Percentiles rank a stretch among this genome's conserved stretches.
Evolutionary conservation across 2,888 invertebrate species (phyloP).

Genomic region (Lucinisca nassula): DNA sequence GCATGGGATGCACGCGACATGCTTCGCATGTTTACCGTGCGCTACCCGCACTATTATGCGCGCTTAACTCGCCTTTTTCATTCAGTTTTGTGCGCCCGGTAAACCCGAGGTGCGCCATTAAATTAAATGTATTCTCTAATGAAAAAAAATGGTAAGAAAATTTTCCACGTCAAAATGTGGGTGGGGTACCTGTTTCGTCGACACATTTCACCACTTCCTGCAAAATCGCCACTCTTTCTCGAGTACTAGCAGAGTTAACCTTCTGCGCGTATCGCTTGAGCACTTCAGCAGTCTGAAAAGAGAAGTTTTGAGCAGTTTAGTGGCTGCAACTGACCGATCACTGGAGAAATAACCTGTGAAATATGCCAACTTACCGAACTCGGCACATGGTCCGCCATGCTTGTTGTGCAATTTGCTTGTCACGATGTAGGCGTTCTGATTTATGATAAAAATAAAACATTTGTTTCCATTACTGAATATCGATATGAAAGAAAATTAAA

Average conservation of each 20-base stretch:
- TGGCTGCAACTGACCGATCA: background rate
- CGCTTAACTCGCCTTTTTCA: too few species aligned
- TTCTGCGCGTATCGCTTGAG: conserved; percentile 84
- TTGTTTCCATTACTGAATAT: too few species aligned
- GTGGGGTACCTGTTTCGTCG: conserved; percentile 76
- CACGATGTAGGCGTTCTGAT: background rate
- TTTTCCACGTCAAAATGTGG: conserved; percentile 2
- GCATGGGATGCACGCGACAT: too few species aligned
- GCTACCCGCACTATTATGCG: too few species aligned
- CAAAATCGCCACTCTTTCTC: conserved; percentile 78
- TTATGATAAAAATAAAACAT: too few species aligned
- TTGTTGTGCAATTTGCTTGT: conserved; percentile 81
- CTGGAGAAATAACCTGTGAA: background rate
- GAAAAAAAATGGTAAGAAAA: background rate
- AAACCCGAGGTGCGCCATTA: too few species aligned
- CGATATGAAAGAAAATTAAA: too few species aligned
- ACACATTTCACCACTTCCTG: conserved; percentile 78
- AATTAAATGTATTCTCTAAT: too few species aligned
- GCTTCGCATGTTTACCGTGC: too few species aligned
- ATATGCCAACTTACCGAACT: conserved; percentile 70
- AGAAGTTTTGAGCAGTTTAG: background rate
- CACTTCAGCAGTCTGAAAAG: conserved; percentile 79
- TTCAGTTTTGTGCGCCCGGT: too few species aligned
- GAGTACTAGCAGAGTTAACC: conserved; percentile 81
- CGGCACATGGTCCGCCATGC: conserved; percentile 82